Base-by-base conservation (phyloP, 2,113 vertebrate species). In the Philantomba maxwellii region DNA sequence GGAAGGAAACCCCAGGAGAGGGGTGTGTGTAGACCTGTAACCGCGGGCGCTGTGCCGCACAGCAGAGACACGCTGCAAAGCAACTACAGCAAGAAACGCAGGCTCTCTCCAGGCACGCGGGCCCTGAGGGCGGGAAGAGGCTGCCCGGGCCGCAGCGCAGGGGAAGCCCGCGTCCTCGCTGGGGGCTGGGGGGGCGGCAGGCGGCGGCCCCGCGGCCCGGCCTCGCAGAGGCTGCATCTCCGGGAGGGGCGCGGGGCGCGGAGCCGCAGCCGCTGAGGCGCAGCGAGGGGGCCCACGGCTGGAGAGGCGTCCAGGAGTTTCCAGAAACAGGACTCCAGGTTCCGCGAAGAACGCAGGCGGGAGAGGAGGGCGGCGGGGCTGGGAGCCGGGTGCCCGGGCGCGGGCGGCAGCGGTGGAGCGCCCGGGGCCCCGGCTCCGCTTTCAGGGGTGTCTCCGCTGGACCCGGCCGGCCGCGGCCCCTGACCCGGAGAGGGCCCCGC, bases 321-420 rank as follows among this genome's bases (percentile, higher is more conserved):
- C 49, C 3, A 1, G 0, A 43, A 64, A 5, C 0, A 30, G 45
- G 66, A n/a, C 14, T 30, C 57, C 13, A 33, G 75, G 83, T n/a
- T 33, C 43, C 33, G 11, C 1, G 26, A 55, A 57, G 47, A 62
- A 28, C 30, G 16, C 23, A 30, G 30, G 49, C 2, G 25, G 33
- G 9, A 45, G 25, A 3, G 6, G 26, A 28, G 28, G 45, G 28
- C 9, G 11, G n/a, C n/a, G 45, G 62, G 11, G 39, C 4, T 25
- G 11, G 15, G 21, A 28, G 13, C 16, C 5, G 8, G 15, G 21
- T 15, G 14, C 10, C 4, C 39, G 57, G 33, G 25, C 47, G 7
- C 5, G 0, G 21, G 53, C 14, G 23, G n/a, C n/a, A n/a, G n/a
- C n/a, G n/a, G n/a, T n/a, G n/a, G n/a, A n/a, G n/a, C n/a, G n/a